Evolutionary conservation across 64 coral and sea anemone genomes (phyloP).

Genomic region (Pocillopora verrucosa): DNA sequence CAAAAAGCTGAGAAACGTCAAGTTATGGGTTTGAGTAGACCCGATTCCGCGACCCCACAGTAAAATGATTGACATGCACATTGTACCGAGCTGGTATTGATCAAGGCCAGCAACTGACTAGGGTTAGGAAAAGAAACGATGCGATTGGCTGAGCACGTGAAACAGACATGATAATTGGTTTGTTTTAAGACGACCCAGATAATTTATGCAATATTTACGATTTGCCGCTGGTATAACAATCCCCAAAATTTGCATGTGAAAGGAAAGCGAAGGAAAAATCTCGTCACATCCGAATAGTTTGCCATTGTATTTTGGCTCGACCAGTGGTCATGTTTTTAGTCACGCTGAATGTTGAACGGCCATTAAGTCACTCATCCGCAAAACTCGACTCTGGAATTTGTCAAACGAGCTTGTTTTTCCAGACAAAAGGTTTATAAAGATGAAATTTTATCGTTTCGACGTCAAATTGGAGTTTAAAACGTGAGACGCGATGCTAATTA

Average conservation of each 20-base stretch:
- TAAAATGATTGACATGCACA: constrained; percentile 75
- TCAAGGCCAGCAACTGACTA: constrained; percentile 68
- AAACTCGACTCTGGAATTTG: constrained; percentile 31
- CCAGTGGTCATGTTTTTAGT: constrained; percentile 30
- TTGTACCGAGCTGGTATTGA: constrained; percentile 69
- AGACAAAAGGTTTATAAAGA: not conserved
- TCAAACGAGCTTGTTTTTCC: constrained; percentile 22
- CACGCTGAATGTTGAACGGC: constrained; percentile 4
- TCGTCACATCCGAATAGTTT: constrained; percentile 17
- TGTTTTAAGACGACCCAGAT: constrained; percentile 78
- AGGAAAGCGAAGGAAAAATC: constrained; percentile 33
- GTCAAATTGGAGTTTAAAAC: constrained; percentile 6
- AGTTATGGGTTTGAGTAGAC: constrained; percentile 15
- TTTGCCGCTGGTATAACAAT: constrained; percentile 16
- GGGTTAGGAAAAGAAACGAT: constrained; percentile 36
- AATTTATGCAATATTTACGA: constrained; percentile 92
- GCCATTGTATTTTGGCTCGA: constrained; percentile 44
- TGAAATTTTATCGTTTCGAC: constrained; percentile 4
- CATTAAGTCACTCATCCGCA: constrained; percentile 29
- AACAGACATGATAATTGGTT: constrained; percentile 88
- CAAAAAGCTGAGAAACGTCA: constrained; percentile 18
- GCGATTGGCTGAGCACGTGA: constrained; percentile 69
- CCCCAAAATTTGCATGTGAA: constrained; percentile 34
- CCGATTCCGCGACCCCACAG: constrained; percentile 51
- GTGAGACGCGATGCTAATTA: constrained; percentile 42